These are phyloP conservation scores for Pemphigus obesinymphae DNA, from an alignment of 1,140 invertebrate species.

Conservation along the genomic window DNA sequence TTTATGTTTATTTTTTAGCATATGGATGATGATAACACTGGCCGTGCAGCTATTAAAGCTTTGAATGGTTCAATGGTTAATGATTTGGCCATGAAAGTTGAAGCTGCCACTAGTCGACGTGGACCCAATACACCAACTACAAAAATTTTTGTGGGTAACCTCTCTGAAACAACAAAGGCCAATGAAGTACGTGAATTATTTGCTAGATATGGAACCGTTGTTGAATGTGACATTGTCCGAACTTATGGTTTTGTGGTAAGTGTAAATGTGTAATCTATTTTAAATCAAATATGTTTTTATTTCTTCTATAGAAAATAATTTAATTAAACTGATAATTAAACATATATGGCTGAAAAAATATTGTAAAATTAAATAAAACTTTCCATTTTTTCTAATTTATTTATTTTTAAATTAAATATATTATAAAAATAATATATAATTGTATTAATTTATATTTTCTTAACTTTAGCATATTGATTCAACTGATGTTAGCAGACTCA, in stretches of 20 bases:
- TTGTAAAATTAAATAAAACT: too few relatives aligned
- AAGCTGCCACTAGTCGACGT: constrained; percentile 80
- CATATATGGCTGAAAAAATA: too few relatives aligned
- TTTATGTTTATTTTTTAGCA: too few relatives aligned
- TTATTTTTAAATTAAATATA: neutral
- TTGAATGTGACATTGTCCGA: constrained; percentile 84
- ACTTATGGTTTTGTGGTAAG: constrained; percentile 81
- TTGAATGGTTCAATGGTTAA: constrained; percentile 82
- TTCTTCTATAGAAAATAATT: too few relatives aligned
- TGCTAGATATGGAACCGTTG: constrained; percentile 80
- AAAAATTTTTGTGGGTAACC: constrained; percentile 85
- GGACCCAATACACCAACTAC: constrained; percentile 77
- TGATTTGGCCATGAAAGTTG: constrained; percentile 84
- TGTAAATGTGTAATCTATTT: constrained; percentile 22
- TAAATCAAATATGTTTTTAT: neutral
- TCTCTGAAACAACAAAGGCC: constrained; percentile 82
- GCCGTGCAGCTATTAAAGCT: constrained; percentile 84
- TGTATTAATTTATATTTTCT: neutral
- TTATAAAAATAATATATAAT: neutral
- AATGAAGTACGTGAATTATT: constrained; percentile 80
- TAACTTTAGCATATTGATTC: constrained; percentile 65
- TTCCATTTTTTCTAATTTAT: too few relatives aligned
- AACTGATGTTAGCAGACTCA: constrained; percentile 74
- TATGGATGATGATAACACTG: constrained; percentile 88
- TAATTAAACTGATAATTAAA: too few relatives aligned